These are phyloP conservation scores for Oxycera nigricornis DNA, from an alignment of 2,888 invertebrate genomes.

Conservation along the genomic window DNA sequence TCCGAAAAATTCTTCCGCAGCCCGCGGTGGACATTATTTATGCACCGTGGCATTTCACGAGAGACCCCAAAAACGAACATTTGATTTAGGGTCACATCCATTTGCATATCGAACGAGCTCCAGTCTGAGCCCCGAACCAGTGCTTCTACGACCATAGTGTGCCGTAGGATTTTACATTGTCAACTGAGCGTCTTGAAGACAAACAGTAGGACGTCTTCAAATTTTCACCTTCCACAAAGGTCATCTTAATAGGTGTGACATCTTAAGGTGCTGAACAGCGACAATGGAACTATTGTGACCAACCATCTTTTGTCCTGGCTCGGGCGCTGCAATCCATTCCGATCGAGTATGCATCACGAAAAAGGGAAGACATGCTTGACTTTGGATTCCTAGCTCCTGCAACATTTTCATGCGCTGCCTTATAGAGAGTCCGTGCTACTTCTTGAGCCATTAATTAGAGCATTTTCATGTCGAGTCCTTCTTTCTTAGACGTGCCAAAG, in stretches of 20 bases:
- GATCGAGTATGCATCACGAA: slow-evolving; percentile 10
- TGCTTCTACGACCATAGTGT: neutral
- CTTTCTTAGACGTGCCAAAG: neutral
- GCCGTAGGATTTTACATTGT: neutral
- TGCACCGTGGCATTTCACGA: slow-evolving; percentile 3
- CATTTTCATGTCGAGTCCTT: slow-evolving; percentile 28
- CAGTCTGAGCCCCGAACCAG: neutral
- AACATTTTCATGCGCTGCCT: neutral
- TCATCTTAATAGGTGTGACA: slow-evolving; percentile 32
- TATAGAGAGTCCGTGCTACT: neutral
- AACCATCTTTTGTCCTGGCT: slow-evolving; percentile 14
- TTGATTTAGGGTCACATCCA: slow-evolving; percentile 37
- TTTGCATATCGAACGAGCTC: slow-evolving; percentile 14
- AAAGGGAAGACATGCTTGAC: neutral
- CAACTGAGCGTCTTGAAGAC: slow-evolving; percentile 24
- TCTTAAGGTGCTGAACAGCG: neutral
- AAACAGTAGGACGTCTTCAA: slow-evolving; percentile 31
- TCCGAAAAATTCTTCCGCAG: slow-evolving; percentile 31
- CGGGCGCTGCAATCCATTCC: neutral
- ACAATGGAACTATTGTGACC: neutral
- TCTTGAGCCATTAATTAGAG: slow-evolving; percentile 30
- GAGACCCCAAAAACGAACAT: slow-evolving; percentile 17
- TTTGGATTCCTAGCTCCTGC: neutral
- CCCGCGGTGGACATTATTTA: slow-evolving; percentile 30
- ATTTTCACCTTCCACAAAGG: slow-evolving; percentile 25